Percentiles rank a stretch among this genome's conserved stretches.
Evolutionary conservation across 2,888 invertebrate genomes (phyloP).

Genomic region (Trichopria drosophilae): DNA sequence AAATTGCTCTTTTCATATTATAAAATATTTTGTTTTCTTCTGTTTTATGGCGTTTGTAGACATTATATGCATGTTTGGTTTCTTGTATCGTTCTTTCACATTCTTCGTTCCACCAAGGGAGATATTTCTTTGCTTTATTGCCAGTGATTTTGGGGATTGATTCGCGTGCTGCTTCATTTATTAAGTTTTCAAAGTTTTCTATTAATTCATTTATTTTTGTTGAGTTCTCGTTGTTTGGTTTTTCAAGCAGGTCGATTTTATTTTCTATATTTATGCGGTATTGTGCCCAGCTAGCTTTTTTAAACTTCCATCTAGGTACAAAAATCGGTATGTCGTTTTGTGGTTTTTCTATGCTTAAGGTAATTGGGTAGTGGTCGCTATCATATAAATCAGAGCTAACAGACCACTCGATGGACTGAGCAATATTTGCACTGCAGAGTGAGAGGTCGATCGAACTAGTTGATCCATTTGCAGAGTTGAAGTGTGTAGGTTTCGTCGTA

Average conservation of each 20-base stretch:
- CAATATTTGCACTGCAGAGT: no score
- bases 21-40: conserved; percentile 4
- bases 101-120: conserved; percentile 34
- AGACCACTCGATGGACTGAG: no score
- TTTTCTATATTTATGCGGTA: conserved; percentile 12
- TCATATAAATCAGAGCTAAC: conserved; percentile 18
- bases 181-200: conserved; percentile 10
- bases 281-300: conserved; percentile 31
- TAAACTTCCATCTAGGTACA: conserved; percentile 30
- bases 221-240: neutral
- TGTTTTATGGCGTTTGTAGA: conserved; percentile 14
- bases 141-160: conserved; percentile 10
- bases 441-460: no score
- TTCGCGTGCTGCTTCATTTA: conserved; percentile 8
- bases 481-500: no score
- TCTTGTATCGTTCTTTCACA: conserved; percentile 18
- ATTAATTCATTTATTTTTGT: no score
- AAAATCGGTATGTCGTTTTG: conserved; percentile 1
- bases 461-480: no score
- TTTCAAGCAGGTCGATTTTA: neutral
- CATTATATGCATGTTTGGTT: conserved; percentile 20
- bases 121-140: conserved; percentile 1
- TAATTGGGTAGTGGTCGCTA: conserved; percentile 33
- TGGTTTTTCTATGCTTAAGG: conserved; percentile 6
- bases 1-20: conserved; percentile 1